Evolutionary conservation across 2,797 vertebrate species (phyloP).

Genomic region (Channa striata): DNA sequence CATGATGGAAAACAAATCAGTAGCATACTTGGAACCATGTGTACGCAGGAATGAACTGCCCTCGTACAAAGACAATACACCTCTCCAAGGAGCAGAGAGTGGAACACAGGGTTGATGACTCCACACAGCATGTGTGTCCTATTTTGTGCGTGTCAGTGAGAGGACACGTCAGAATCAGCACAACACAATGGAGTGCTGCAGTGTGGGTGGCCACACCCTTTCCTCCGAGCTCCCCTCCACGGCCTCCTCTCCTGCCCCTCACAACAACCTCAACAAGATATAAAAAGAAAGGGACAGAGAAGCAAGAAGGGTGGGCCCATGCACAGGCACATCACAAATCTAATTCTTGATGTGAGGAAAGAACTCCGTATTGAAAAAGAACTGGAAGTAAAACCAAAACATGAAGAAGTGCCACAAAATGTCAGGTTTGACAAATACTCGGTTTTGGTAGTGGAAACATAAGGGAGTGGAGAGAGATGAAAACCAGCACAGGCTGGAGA

Average conservation of each 20-base stretch:
- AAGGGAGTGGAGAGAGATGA: conserved; percentile 20
- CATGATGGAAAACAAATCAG: conserved; percentile 65
- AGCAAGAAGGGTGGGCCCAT: conserved; percentile 30
- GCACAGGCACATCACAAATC: conserved; percentile 26
- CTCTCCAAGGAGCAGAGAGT: conserved; percentile 21
- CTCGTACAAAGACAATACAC: conserved; percentile 55
- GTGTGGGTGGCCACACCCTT: conserved; percentile 80
- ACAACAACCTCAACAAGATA: conserved; percentile 47
- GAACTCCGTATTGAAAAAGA: conserved; percentile 9
- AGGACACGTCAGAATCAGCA: conserved; percentile 56
- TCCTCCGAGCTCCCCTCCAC: conserved; percentile 61
- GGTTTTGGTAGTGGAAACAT: conserved; percentile 22
- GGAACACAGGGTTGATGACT: conserved; percentile 53
- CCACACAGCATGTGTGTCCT: conserved; percentile 31
- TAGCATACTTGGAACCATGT: conserved; percentile 49
- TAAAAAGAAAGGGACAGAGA: conserved; percentile 36
- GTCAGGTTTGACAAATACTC: conserved; percentile 47
- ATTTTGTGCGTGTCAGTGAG: conserved; percentile 41
- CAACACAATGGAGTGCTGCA: conserved; percentile 73
- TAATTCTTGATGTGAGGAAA: conserved; percentile 16
- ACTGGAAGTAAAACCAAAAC: conserved; percentile 9
- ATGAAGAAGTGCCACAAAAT: conserved; percentile 29
- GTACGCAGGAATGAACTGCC: conserved; percentile 41
- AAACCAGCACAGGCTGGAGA: conserved; percentile 17
- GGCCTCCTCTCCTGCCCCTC: conserved; percentile 46